Evolutionary conservation across 2,888 invertebrate genomes (phyloP), one percentile per base, ranked within the genome.

Genomic region (Teleiodes luculella): DNA sequence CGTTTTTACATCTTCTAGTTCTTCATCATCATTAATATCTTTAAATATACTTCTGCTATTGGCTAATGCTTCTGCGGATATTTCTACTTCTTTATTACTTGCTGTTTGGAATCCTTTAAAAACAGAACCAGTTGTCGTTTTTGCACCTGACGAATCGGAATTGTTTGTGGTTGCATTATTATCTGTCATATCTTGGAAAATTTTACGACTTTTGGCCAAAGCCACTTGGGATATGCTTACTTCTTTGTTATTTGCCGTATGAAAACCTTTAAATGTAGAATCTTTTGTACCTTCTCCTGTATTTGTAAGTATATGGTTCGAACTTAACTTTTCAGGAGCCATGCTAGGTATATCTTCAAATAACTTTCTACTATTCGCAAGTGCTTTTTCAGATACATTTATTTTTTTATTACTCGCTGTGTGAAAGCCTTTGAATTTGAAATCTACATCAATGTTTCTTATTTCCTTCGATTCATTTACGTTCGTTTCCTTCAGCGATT

Each of bases 201-300:
- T 31, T 16, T 54, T 56, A 59, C 64, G 67, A 28, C 63, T 66
- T 57, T 60, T 65, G 10, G 54, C 56, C 16, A 62, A n/a, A 13
- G 74, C 67, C 43, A 62, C 49, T 28, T 68, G 59, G 1, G 74
- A 74, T 46, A 78, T 63, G 50, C 55, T 54, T 16, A 84, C 65
- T 31, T 59, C 54, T 63, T 75, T 78, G n/a, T 81, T 78, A 54
- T 68, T 74, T 16, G 76, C 80, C 8, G 78, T 75, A 59, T 71
- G 67, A 58, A 81, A 81, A 35, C 74, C 75, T 52, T 56, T 47
- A 49, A 63, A 63, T 60, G 69, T 66, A 58, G 49, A 37, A 14
- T 24, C 24, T 24, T 43, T 24, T n/a, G n/a, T 24, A 43, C n/a
- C 24, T 24, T 24, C n/a, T 24, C 18, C 24, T 24, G 11, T 5